These are phyloP conservation scores for Volucella zonaria DNA, from an alignment of 2,888 invertebrate species.

Conservation along the genomic window DNA sequence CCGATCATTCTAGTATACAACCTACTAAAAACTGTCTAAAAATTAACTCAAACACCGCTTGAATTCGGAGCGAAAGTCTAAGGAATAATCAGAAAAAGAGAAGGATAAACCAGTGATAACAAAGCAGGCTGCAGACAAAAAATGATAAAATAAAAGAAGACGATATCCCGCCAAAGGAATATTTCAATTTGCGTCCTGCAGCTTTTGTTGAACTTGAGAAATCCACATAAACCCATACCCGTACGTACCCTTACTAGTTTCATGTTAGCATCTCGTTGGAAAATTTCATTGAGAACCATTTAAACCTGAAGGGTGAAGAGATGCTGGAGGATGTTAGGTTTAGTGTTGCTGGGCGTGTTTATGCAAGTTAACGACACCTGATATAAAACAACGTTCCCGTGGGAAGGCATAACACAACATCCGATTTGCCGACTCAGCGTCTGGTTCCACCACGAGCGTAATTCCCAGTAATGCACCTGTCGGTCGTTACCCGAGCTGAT, in stretches of 20 bases:
- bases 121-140: slow-evolving; percentile 79
- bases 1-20: slow-evolving; percentile 62
- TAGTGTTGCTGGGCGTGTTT: slow-evolving; percentile 94
- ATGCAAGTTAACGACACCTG: no score
- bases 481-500: no score
- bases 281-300: slow-evolving; percentile 93
- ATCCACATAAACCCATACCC: slow-evolving; percentile 84
- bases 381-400: no score
- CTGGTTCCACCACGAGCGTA: no score
- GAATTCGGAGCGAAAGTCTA: slow-evolving; percentile 96
- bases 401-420: no score
- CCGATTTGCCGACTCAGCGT: no score
- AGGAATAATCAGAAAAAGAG: slow-evolving; percentile 93
- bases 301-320: slow-evolving; percentile 88
- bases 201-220: slow-evolving; percentile 92
- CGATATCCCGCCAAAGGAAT: no score
- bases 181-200: slow-evolving; percentile 92
- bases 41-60: slow-evolving; percentile 94
- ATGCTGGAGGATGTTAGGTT: slow-evolving; percentile 87
- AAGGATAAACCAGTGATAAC: slow-evolving; percentile 79
- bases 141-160: no score
- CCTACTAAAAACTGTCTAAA: slow-evolving; percentile 80
- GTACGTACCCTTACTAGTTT: slow-evolving; percentile 98
- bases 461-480: no score
- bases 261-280: slow-evolving; percentile 94